Base-by-base conservation (phyloP, 2,888 invertebrate genomes). In the Apodemia hepburni region DNA sequence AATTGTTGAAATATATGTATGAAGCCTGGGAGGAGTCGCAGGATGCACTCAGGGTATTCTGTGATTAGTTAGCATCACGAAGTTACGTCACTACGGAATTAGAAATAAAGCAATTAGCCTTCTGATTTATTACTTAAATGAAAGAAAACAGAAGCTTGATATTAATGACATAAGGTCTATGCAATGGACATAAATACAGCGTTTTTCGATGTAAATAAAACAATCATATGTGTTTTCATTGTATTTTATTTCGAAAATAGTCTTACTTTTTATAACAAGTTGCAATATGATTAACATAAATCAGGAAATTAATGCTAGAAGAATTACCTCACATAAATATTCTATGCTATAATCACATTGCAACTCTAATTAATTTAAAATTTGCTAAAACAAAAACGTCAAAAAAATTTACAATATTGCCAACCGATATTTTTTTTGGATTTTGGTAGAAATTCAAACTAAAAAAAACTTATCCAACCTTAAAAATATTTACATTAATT, bases 211-310 rank as follows among this genome's bases (percentile, higher is more conserved):
- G 17, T 42, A 72, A 73, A 75, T 67, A 71, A 71, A 65, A 72
- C 66, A 66, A 64, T 59, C 42, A 35, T 35, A 63, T 66, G 73
- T 79, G 51, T 81, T 38, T 81, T 78, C 73, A 78, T 82, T 81
- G 80, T 84, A 84, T 87, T 87, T 86, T 85, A 81, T 82, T 78
- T 82, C 82, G 82, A 88, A 88, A 89, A 89, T 89, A 85, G 87
- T 81, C 88, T 90, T 89, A 90, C 64, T 82, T 86, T 89, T 88
- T 86, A 78, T 76, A 74, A 79, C 79, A 69, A 79, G 81, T 76
- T 83, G 83, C 77, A 81, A 83, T 84, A 85, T 85, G 88, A 87
- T 83, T 78, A 82, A 73, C 78, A 65, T 68, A 70, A 68, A 66
- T 68, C 64, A 11, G 38, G 61, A 61, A 42, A 64, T 63, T 54